Base-by-base conservation (phyloP, 2,888 invertebrate genomes). In the Melinaea marsaeus region DNA sequence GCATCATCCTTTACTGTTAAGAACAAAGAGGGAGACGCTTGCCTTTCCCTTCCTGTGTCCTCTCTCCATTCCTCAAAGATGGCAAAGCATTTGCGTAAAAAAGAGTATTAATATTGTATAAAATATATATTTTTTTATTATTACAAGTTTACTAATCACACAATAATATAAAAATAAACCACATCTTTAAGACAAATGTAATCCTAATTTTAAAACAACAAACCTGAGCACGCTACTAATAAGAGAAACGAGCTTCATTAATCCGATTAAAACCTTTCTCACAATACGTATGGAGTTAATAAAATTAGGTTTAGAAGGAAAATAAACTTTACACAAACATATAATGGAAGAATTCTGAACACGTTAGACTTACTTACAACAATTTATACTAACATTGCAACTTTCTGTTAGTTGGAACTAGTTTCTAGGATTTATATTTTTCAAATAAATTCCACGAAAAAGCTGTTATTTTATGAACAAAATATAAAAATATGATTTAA, bases 351-450 rank as follows among this genome's bases (percentile, higher is more conserved):
- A 60, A 58, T 66, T 57, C 57, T 35, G 59, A 46, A 47, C 46
- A 46, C n/a, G 42, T 56, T 13, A 57, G 46, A 61, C 32, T 62
- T 46, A 61, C 64, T 55, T 58, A 59, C 60, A 55, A 34, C 60
- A 59, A 65, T 61, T 63, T 61, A 56, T 58, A 58, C 55, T 33
- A 57, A 62, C 13, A 56, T 54, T 57, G 48, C 35, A 57, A 34
- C 45, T 34, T 55, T 60, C 57, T 7, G 59, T 61, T 60, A 64
- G 60, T 64, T 60, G 42, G 22, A 22, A 35, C 46, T 51, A 22
- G 5, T 2, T 51, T 51, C n/a, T 32, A 2, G 3, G 32, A 13
- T 32, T 32, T 48, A 48, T 48, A n/a, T 22, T 48, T 13, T 48
- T 13, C 1, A 6, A 37, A 37, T 37, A 37, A 37, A 37, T 37